Percentiles rank a stretch among this genome's conserved stretches.
These are phyloP conservation scores for Polydrusus tereticollis DNA, from an alignment of 2,888 invertebrate species.

Conservation along the genomic window DNA sequence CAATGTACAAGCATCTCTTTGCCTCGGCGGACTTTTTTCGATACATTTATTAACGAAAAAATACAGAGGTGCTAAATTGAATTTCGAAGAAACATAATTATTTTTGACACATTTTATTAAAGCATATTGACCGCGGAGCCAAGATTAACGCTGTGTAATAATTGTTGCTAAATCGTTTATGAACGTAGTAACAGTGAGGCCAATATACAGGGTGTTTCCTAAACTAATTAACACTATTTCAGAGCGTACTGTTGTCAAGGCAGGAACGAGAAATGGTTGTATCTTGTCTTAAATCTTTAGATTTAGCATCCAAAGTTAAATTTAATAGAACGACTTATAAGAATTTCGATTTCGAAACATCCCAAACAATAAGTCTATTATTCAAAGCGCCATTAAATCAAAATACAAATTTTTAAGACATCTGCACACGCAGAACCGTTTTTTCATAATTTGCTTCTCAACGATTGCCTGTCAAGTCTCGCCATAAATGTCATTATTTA, in stretches of 20 bases:
- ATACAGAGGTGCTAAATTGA: background rate
- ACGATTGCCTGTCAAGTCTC: slow-evolving; percentile 8
- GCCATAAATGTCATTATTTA: slow-evolving; percentile 15
- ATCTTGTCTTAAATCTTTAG: no score
- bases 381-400: no score
- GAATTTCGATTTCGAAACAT: no score
- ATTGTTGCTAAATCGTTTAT: background rate
- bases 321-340: no score
- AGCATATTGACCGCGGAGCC: background rate
- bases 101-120: background rate
- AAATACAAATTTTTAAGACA: no score
- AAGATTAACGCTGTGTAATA: background rate
- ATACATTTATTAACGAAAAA: background rate
- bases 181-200: no score
- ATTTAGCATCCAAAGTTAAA: no score
- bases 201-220: no score
- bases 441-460: slow-evolving; percentile 1
- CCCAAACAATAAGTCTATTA: no score
- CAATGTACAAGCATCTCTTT: background rate
- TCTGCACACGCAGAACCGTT: background rate
- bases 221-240: no score
- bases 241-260: no score
- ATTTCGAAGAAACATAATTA: background rate
- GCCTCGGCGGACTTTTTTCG: background rate
- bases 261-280: no score